Base-by-base conservation (phyloP, 2,797 vertebrate genomes). In the Lophotriccus pileatus region DNA sequence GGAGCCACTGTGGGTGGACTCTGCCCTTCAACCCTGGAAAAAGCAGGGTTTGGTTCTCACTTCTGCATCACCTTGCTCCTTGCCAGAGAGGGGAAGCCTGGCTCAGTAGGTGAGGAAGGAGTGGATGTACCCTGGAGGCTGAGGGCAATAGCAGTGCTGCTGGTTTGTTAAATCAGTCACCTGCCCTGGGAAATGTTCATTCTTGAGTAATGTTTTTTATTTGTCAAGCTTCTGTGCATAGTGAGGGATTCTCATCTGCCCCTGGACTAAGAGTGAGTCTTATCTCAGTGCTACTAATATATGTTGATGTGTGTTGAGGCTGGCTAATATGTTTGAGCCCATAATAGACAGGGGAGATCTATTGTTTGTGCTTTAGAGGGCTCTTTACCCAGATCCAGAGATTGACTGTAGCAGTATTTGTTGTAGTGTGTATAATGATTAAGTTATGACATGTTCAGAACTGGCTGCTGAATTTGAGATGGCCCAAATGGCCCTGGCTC, bases 41-140 rank as follows among this genome's bases (percentile, higher is more conserved):
- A 62, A 41, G 30, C 47, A 34, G 1, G 3, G 30, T 53, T 49
- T 34, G 39, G 19, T 32, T 74, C 76, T 73, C 24, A 11, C 43
- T 90, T 76, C 12, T 63, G 53, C 14, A 5, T 4, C 58, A 43
- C 36, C 30, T 46, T 75, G 41, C n/a, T 91, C 74, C 56, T 56
- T 6, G 10, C 44, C 19, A 5, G 2, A 13, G 5, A 6, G 4
- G 52, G 25, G n/a, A 47, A 72, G 49, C 37, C 41, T 67, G 77
- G 25, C 63, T 77, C 0, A 0, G 52, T 7, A 32, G 36, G 30
- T 0, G 6, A 70, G 58, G 47, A 43, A 36, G 44, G 34, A 30
- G 25, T 3, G n/a, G 37, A 32, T 13, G 68, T n/a, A 39, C 10
- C 19, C 15, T 44, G 55, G 56, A 77, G 63, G 43, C 34, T 44